Percentiles rank a stretch among this genome's conserved stretches.
Conservation (phyloP, 2,888 invertebrate species). For the Acrocyrtus sp. region DNA sequence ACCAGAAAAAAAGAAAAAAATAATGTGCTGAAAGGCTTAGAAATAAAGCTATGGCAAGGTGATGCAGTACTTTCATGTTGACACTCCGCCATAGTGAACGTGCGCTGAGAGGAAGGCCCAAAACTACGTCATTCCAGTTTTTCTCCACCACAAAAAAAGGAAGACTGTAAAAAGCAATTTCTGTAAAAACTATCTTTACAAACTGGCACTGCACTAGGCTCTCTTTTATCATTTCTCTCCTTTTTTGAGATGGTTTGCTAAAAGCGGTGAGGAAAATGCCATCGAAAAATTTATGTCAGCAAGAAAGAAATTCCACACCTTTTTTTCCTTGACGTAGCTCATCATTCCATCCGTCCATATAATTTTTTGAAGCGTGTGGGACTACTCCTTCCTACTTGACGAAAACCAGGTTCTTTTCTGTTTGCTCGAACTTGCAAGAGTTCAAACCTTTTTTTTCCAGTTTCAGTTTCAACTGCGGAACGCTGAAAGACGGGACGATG, state of each 20-base stretch:
- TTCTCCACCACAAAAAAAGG: neutral
- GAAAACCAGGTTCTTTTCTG: neutral
- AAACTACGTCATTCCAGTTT: too few species aligned
- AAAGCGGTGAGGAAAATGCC: too few species aligned
- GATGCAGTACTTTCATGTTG: neutral
- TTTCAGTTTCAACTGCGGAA: neutral
- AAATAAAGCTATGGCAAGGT: too few species aligned
- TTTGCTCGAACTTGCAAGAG: neutral
- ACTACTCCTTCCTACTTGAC: too few species aligned
- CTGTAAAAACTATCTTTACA: neutral
- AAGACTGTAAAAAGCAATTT: neutral
- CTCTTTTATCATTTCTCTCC: too few species aligned
- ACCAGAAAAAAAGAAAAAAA: neutral
- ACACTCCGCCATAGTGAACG: neutral
- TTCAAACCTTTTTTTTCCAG: neutral
- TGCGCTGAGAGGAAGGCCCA: neutral
- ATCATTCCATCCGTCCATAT: neutral
- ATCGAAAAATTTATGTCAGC: neutral
- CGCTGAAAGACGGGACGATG: conserved; percentile 12
- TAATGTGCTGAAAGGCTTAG: neutral
- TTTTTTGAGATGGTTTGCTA: neutral
- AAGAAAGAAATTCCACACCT: too few species aligned
- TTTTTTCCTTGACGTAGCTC: neutral
- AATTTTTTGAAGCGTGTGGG: neutral
- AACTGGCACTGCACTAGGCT: too few species aligned